Conservation (phyloP, 2,797 vertebrate genomes). For the Cryptoblepharus egeriae region DNA sequence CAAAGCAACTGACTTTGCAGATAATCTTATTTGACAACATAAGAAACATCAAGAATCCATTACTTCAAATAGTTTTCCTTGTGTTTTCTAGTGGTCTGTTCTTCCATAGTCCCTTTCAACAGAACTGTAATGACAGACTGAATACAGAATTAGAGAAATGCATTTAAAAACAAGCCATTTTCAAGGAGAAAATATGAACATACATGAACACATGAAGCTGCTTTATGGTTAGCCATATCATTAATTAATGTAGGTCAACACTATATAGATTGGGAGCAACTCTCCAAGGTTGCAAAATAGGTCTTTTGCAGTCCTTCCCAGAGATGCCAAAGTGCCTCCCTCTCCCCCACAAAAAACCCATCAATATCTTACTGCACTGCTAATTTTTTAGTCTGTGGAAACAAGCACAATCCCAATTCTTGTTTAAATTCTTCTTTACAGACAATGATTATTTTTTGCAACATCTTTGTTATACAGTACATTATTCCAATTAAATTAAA, state of each 20-base stretch:
- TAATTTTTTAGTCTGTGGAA: slow-evolving; percentile 62
- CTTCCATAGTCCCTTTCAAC: slow-evolving; percentile 28
- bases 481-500: slow-evolving; percentile 57
- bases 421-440: slow-evolving; percentile 45
- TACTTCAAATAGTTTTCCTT: slow-evolving; percentile 33
- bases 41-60: slow-evolving; percentile 59
- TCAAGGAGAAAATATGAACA: neutral
- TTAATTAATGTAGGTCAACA: too few species aligned
- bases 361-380: slow-evolving; percentile 61
- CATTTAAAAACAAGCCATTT: neutral
- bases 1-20: slow-evolving; percentile 51
- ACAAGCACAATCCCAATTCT: slow-evolving; percentile 64
- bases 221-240: too few species aligned
- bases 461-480: slow-evolving; percentile 57
- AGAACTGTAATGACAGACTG: neutral
- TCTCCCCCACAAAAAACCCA: slow-evolving; percentile 13
- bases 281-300: too few species aligned
- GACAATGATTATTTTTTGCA: slow-evolving; percentile 54
- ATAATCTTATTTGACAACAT: slow-evolving; percentile 44
- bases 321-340: too few species aligned
- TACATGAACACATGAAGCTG: too few species aligned
- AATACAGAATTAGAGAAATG: slow-evolving; percentile 44
- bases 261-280: too few species aligned
- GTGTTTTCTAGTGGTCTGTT: slow-evolving; percentile 37
- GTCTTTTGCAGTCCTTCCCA: too few species aligned